Percentiles rank a stretch among this genome's conserved stretches.
Evolutionary conservation across 2,797 vertebrate genomes (phyloP).

Genomic region (Diplodus puntazzo): DNA sequence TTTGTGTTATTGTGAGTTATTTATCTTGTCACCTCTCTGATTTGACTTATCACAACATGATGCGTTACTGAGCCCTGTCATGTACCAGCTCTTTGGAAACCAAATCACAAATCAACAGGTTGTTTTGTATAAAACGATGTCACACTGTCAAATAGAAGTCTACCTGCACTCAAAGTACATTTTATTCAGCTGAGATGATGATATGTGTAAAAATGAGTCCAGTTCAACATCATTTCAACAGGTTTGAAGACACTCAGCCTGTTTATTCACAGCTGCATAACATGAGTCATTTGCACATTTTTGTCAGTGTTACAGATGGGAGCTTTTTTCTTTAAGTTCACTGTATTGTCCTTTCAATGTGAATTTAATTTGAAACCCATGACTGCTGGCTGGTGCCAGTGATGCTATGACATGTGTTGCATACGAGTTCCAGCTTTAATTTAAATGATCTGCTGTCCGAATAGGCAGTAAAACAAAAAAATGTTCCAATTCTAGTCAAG

Average conservation of each 20-base stretch:
- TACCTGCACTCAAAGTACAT: neutral
- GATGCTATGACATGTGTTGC: neutral
- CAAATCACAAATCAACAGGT: constrained; percentile 12
- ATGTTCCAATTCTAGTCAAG: neutral
- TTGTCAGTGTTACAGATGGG: neutral
- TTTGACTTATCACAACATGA: neutral
- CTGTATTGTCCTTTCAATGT: neutral
- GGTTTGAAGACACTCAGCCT: neutral
- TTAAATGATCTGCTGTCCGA: no score
- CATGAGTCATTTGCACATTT: neutral
- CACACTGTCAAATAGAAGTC: neutral
- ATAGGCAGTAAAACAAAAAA: no score
- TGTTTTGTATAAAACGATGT: neutral
- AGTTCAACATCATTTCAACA: neutral
- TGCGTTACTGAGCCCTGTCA: no score
- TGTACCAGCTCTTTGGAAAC: neutral
- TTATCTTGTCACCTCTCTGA: no score
- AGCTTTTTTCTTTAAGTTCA: neutral
- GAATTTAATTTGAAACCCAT: neutral
- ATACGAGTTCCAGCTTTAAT: neutral
- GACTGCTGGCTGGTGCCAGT: neutral
- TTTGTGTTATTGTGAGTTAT: neutral
- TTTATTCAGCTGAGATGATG: neutral
- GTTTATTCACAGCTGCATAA: neutral
- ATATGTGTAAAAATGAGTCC: neutral